Evolutionary conservation across 2,113 vertebrate genomes (phyloP).

Genomic region (Sinocyclocheilus grahami): DNA sequence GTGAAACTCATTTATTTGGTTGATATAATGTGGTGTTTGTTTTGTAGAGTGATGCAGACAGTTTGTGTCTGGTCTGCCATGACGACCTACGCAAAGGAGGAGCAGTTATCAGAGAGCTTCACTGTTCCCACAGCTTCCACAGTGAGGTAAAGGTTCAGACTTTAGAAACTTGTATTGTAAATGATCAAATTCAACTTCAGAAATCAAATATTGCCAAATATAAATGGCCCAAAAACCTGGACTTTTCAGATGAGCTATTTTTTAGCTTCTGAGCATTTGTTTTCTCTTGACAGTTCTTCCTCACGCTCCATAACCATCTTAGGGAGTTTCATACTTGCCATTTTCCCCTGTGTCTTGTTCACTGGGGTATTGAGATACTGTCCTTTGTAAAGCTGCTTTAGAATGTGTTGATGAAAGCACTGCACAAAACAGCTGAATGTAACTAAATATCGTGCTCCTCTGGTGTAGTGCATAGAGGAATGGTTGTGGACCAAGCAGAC

Average conservation of each 20-base stretch:
- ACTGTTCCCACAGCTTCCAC: conserved; percentile 73
- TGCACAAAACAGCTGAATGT: not conserved
- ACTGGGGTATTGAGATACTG: not conserved
- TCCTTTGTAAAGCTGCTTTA: not conserved
- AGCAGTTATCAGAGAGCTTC: conserved; percentile 65
- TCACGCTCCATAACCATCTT: not conserved
- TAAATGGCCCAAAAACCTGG: not conserved
- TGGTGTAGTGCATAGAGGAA: conserved; percentile 70
- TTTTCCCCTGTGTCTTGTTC: not conserved
- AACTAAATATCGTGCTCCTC: not conserved
- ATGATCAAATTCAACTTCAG: not conserved
- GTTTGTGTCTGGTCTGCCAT: conserved; percentile 72
- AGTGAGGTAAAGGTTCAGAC: conserved; percentile 60
- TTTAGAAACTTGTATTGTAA: not conserved
- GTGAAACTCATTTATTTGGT: not conserved
- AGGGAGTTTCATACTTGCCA: not conserved
- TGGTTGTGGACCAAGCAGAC: conserved; percentile 72
- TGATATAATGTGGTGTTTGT: not conserved
- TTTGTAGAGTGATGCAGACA: conserved; percentile 70
- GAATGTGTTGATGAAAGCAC: not conserved
- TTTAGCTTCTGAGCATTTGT: not conserved
- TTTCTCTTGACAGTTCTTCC: not conserved
- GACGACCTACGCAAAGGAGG: conserved; percentile 62
- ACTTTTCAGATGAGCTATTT: not conserved
- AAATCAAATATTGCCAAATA: not conserved